These are phyloP conservation scores for Cygnus olor DNA, from an alignment of 2,797 vertebrate genomes.

Conservation along the genomic window DNA sequence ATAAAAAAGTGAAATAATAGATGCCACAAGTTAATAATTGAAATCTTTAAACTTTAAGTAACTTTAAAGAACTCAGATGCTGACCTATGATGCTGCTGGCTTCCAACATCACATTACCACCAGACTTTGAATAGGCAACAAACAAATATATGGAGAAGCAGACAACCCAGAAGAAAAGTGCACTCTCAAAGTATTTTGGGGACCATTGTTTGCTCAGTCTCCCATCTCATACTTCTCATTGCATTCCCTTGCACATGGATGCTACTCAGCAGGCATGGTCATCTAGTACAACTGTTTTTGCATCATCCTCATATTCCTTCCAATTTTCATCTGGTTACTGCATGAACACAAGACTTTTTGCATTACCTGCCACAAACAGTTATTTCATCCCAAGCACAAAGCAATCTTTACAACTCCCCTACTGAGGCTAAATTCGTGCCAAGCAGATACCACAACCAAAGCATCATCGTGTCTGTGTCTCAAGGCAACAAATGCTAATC, in stretches of 20 bases:
- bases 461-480: neutral
- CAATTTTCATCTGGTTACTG: neutral
- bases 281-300: neutral
- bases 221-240: neutral
- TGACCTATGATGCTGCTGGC: neutral
- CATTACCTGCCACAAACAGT: neutral
- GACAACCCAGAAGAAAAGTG: neutral
- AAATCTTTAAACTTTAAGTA: neutral
- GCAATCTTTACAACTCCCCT: neutral
- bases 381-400: neutral
- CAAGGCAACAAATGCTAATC: neutral
- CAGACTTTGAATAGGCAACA: neutral
- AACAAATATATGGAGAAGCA: neutral
- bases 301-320: neutral
- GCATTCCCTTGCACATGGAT: neutral
- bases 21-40: neutral
- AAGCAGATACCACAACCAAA: neutral
- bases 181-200: neutral
- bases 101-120: neutral
- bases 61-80: neutral
- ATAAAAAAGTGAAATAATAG: neutral
- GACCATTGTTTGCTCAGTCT: neutral
- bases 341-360: neutral
- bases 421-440: neutral
- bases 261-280: neutral